phyloP scores from a whole-genome alignment of 2,797 vertebrate species.

The Tokudaia muenninki region DNA sequence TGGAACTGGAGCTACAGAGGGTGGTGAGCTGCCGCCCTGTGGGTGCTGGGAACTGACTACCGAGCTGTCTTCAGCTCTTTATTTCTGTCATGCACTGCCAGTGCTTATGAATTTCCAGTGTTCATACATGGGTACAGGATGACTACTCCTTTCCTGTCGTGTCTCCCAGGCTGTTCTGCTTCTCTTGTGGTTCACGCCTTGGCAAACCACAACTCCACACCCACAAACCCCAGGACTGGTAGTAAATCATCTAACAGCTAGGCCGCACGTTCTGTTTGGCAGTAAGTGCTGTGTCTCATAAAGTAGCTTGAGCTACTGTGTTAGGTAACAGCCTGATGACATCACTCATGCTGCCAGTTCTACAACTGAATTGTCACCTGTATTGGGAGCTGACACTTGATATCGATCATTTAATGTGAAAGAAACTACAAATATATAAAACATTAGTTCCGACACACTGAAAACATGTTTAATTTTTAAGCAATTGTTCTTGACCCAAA shows the following conservation, averaged over 20 bases:
- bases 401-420: conserved; percentile 62
- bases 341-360: conserved; percentile 40
- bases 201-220: not conserved
- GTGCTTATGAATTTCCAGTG: not conserved
- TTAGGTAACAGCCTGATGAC: conserved; percentile 28
- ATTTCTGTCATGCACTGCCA: not conserved
- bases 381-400: conserved; percentile 29
- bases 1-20: not conserved
- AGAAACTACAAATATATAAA: conserved; percentile 51
- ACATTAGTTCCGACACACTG: conserved; percentile 50
- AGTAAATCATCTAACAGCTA: not conserved
- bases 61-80: no score
- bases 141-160: not conserved
- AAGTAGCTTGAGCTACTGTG: not conserved
- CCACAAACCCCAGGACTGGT: not conserved
- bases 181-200: not conserved
- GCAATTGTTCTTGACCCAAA: conserved; percentile 67
- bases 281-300: not conserved
- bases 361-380: not conserved
- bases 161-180: not conserved
- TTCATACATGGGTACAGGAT: not conserved
- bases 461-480: conserved; percentile 72
- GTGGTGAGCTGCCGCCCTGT: not conserved
- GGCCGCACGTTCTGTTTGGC: not conserved
- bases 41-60: not conserved